phyloP scores from a whole-genome alignment of 2,113 vertebrate species.

The Mus spicilegus region DNA sequence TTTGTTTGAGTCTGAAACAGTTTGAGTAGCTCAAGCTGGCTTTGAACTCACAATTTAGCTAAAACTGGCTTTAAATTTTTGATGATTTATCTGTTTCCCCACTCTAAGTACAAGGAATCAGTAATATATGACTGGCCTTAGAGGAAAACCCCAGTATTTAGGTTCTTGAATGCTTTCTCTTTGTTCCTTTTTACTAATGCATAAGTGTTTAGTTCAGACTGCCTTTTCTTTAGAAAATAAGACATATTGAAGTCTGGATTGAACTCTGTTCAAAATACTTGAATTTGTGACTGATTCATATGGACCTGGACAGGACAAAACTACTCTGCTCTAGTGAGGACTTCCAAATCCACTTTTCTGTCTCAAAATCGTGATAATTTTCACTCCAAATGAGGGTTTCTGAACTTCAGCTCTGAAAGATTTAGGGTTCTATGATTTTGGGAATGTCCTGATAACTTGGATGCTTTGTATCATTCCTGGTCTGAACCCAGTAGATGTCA shows the following conservation, averaged over 20 bases:
- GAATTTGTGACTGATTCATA: neutral
- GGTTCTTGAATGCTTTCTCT: neutral
- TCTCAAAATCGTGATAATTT: neutral
- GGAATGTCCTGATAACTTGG: neutral
- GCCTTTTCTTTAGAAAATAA: neutral
- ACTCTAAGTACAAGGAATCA: neutral
- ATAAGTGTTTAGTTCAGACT: neutral
- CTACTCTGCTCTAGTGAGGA: neutral
- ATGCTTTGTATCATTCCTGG: neutral
- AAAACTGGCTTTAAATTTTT: neutral
- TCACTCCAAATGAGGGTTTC: neutral
- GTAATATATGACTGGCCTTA: neutral
- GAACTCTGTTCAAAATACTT: neutral
- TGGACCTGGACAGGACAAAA: neutral
- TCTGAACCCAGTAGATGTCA: neutral
- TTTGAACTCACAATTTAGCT: neutral
- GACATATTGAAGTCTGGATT: neutral
- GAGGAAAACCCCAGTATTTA: neutral
- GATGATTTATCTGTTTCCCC: neutral
- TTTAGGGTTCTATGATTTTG: neutral
- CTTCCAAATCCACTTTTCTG: neutral
- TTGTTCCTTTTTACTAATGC: neutral
- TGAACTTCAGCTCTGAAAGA: neutral
- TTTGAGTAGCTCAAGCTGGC: neutral
- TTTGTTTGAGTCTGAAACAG: neutral